A percentile compares a stretch with the other conserved stretches of the same genome.
phyloP scores from a whole-genome alignment of 2,113 vertebrate genomes.

The Hemibagrus wyckioides region DNA sequence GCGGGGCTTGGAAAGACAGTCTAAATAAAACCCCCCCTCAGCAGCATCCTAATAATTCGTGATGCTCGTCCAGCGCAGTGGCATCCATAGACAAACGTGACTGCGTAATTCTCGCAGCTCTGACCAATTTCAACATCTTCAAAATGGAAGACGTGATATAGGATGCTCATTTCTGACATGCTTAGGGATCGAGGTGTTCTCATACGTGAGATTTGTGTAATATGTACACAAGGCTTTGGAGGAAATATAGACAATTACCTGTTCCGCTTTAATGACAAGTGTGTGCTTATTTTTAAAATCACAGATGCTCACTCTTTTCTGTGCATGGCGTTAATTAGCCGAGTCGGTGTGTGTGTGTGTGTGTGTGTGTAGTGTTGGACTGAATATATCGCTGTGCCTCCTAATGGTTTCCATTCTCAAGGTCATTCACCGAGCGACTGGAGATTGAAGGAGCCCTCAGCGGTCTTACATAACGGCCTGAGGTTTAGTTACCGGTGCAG shows the following conservation, averaged over 20 bases:
- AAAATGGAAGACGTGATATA: constrained; percentile 35
- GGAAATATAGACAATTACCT: background rate
- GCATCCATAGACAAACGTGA: constrained; percentile 27
- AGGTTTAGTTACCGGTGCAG: constrained; percentile 38
- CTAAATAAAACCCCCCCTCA: background rate
- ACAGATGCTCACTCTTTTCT: background rate
- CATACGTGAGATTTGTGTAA: background rate
- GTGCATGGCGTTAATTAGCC: constrained; percentile 21
- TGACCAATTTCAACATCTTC: background rate
- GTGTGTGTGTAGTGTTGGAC: background rate
- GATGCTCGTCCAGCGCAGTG: constrained; percentile 44
- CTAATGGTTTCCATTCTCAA: constrained; percentile 67
- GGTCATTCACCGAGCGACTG: constrained; percentile 69
- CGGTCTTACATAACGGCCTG: constrained; percentile 54
- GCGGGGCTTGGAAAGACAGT: background rate
- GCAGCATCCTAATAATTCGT: constrained; percentile 19
- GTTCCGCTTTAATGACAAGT: background rate
- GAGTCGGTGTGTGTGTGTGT: background rate
- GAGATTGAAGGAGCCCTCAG: constrained; percentile 37
- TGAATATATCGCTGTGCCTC: constrained; percentile 14
- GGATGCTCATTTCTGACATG: constrained; percentile 3
- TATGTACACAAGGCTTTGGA: background rate
- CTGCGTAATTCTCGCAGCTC: constrained; percentile 48
- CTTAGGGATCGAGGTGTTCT: background rate
- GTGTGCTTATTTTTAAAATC: constrained; percentile 16